phyloP scores from a whole-genome alignment of 2,888 invertebrate genomes.

The Maniola hyperantus region DNA sequence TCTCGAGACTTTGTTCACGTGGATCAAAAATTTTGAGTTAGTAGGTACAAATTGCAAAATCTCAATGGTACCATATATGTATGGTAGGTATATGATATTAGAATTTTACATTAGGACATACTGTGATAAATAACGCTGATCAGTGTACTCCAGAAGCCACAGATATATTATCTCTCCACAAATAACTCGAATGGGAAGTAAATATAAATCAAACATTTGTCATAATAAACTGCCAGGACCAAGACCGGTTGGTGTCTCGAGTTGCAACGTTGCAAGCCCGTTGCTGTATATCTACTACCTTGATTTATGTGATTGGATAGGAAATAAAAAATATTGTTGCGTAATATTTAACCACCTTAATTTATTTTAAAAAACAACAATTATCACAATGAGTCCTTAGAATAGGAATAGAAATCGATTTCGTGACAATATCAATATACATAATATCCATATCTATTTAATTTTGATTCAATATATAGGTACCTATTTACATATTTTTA shows the following conservation, averaged over 20 bases:
- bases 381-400: too few species aligned
- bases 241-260: slow-evolving; percentile 42
- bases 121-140: slow-evolving; percentile 1
- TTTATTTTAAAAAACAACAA: too few species aligned
- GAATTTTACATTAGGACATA: background rate
- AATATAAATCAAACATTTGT: slow-evolving; percentile 45
- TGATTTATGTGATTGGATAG: background rate
- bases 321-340: background rate
- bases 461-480: too few species aligned
- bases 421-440: too few species aligned
- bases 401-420: too few species aligned
- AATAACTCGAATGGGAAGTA: slow-evolving; percentile 34
- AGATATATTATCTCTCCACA: slow-evolving; percentile 37
- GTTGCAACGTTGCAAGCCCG: slow-evolving; percentile 23
- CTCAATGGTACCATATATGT: too few species aligned
- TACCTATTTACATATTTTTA: too few species aligned
- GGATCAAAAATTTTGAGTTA: too few species aligned
- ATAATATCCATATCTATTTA: too few species aligned
- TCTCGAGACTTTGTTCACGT: too few species aligned
- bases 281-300: slow-evolving; percentile 20
- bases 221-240: slow-evolving; percentile 44
- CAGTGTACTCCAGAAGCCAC: slow-evolving; percentile 29
- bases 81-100: too few species aligned
- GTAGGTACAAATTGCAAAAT: background rate
- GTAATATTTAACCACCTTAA: background rate